phyloP scores from a whole-genome alignment of 92 coral and sea anemone genomes.

The Zoanthus gigantus region DNA sequence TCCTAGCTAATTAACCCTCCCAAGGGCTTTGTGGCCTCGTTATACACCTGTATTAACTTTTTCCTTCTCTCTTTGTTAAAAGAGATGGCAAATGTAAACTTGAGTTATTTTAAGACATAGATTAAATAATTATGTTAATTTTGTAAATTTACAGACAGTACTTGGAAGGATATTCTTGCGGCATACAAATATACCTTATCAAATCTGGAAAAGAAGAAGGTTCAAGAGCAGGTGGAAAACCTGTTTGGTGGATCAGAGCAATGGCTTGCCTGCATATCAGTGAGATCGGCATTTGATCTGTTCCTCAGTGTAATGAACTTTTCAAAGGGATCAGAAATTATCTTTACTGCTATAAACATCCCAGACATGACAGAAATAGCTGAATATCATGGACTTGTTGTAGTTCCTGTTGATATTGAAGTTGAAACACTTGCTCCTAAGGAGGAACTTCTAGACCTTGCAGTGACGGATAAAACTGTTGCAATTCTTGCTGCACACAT shows the following conservation, averaged over 20 bases:
- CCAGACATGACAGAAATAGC: conserved; percentile 91
- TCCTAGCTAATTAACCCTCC: too few relatives aligned
- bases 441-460: conserved; percentile 86
- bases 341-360: conserved; percentile 91
- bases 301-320: conserved; percentile 86
- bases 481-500: conserved; percentile 92
- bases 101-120: background rate
- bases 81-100: background rate
- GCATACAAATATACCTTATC: conserved; percentile 69
- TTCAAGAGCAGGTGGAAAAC: conserved; percentile 74
- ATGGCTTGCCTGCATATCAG: conserved; percentile 84
- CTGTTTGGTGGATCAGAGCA: conserved; percentile 86
- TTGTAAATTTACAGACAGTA: conserved; percentile 68
- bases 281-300: conserved; percentile 87
- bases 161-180: conserved; percentile 83
- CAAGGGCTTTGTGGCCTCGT: background rate
- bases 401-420: conserved; percentile 92
- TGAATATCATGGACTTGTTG: conserved; percentile 77
- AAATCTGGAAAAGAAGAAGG: conserved; percentile 49
- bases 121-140: background rate
- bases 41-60: background rate
- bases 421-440: conserved; percentile 85
- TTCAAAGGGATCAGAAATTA: conserved; percentile 90
- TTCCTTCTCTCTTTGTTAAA: background rate
- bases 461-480: conserved; percentile 87